Evolutionary conservation across 2,113 vertebrate species (phyloP).

Genomic region (Anas platyrhynchos): DNA sequence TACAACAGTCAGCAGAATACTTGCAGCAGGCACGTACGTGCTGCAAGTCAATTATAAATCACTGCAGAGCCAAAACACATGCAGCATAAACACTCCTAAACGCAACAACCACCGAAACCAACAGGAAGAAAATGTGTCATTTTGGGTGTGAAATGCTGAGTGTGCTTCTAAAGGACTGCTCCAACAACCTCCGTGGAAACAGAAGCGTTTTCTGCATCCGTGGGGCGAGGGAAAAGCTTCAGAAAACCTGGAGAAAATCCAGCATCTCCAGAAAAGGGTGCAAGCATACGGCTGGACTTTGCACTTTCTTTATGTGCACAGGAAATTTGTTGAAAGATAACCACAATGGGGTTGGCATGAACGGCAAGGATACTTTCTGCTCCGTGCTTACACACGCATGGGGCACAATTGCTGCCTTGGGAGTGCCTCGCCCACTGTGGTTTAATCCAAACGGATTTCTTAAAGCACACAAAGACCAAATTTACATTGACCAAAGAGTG

Average conservation of each 20-base stretch:
- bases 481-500: not conserved
- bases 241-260: not conserved
- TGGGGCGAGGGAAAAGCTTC: not conserved
- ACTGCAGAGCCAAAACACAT: not conserved
- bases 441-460: not conserved
- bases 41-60: too few species aligned
- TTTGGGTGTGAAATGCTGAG: not conserved
- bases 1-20: not conserved
- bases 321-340: not conserved
- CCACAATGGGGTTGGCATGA: not conserved
- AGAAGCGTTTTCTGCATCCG: not conserved
- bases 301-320: not conserved
- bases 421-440: not conserved
- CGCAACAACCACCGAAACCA: not conserved
- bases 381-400: not conserved
- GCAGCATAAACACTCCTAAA: rapidly evolving
- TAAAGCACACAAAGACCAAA: not conserved
- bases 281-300: not conserved
- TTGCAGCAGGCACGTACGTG: not conserved
- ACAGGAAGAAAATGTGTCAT: not conserved
- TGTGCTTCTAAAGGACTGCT: not conserved
- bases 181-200: not conserved
- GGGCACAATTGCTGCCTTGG: not conserved
- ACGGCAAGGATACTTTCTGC: not conserved
- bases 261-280: not conserved